Conservation (phyloP, 2,113 vertebrate species). For the Oryzias melastigma region DNA sequence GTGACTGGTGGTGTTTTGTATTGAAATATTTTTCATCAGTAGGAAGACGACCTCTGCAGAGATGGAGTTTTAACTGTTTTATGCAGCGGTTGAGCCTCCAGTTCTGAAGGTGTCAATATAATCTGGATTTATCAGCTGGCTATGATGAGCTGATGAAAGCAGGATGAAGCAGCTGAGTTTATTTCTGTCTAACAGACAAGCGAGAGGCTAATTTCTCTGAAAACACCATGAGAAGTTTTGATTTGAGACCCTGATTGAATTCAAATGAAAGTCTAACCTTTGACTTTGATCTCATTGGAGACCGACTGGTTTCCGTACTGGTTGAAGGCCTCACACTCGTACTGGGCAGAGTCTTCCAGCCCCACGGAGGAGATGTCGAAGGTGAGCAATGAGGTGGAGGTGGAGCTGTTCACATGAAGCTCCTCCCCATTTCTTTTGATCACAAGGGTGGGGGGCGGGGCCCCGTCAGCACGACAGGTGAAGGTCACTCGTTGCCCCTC, state of each 20-base stretch:
- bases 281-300: slow-evolving; percentile 3
- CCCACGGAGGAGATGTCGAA: slow-evolving; percentile 29
- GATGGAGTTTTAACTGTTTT: too few species aligned
- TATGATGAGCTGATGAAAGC: background rate
- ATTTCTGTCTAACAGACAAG: slow-evolving; percentile 25
- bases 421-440: slow-evolving; percentile 63
- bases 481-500: slow-evolving; percentile 61
- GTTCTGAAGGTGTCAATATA: too few species aligned
- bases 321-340: slow-evolving; percentile 60
- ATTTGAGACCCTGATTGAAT: too few species aligned
- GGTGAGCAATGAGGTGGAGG: slow-evolving; percentile 14
- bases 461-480: slow-evolving; percentile 50
- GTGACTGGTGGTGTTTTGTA: too few species aligned
- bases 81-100: too few species aligned
- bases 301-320: slow-evolving; percentile 43
- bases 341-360: slow-evolving; percentile 52
- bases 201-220: slow-evolving; percentile 13
- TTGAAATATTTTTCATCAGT: too few species aligned
- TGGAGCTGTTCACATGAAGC: slow-evolving; percentile 38
- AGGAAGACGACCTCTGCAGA: too few species aligned
- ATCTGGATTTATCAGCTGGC: background rate
- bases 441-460: slow-evolving; percentile 55
- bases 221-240: background rate
- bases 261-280: background rate
- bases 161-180: slow-evolving; percentile 1